A percentile compares a stretch with the other conserved stretches of the same genome.
Conservation (phyloP, 2,797 vertebrate genomes). For the Bradypodion ventrale region DNA sequence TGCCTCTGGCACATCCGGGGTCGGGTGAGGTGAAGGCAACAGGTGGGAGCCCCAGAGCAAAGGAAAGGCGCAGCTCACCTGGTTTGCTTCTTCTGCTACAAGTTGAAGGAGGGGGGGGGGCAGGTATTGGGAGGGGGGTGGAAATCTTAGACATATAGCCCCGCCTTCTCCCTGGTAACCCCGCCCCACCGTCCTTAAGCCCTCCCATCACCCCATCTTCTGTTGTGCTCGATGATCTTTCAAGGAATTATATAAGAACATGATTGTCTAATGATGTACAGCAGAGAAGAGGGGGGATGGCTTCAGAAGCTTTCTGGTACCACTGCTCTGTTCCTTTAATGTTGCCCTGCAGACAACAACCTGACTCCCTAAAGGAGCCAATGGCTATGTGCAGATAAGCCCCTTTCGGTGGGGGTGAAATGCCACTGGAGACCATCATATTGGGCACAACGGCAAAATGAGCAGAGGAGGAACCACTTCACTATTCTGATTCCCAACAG, state of each 20-base stretch:
- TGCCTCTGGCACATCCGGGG: not conserved
- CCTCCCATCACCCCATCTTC: not conserved
- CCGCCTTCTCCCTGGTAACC: not conserved
- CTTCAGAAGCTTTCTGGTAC: too few relatives aligned
- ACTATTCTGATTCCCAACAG: too few relatives aligned
- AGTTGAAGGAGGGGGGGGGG: accelerated
- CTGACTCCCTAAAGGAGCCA: too few relatives aligned
- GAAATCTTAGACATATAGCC: not conserved
- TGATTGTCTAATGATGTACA: too few relatives aligned
- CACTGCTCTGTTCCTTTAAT: too few relatives aligned
- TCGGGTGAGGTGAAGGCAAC: not conserved
- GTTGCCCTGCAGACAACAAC: too few relatives aligned
- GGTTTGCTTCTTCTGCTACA: not conserved
- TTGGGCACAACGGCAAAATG: too few relatives aligned
- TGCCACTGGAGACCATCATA: too few relatives aligned
- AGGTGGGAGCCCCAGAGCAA: not conserved
- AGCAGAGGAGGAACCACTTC: too few relatives aligned
- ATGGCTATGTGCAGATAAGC: too few relatives aligned
- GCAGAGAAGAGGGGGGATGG: accelerated
- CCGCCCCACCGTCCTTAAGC: too few relatives aligned
- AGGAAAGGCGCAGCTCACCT: not conserved
- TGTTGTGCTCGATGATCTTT: not conserved
- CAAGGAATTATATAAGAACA: not conserved
- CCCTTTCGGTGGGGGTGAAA: too few relatives aligned
- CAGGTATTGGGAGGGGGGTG: not conserved